A percentile compares a stretch with the other conserved stretches of the same genome.
Evolutionary conservation across 2,113 vertebrate genomes (phyloP).

Genomic region (Campylomormyrus numenius): DNA sequence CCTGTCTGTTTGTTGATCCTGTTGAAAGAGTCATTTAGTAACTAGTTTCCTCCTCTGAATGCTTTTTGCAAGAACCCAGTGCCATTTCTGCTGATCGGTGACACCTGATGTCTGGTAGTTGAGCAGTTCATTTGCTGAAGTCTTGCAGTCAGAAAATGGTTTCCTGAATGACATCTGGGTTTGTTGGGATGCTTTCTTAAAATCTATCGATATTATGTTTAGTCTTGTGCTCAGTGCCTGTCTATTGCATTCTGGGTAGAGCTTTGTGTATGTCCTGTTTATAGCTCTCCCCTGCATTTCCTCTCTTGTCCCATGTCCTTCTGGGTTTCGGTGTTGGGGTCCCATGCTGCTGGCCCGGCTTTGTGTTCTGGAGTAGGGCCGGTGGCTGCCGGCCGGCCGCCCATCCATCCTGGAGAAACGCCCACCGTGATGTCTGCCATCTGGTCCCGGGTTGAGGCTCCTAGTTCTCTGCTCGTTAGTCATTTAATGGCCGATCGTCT

Average conservation of each 20-base stretch:
- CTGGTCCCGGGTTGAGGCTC: background rate
- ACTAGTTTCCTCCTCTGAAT: background rate
- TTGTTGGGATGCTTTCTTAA: background rate
- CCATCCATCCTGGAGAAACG: background rate
- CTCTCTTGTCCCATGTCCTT: background rate
- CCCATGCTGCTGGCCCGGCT: background rate
- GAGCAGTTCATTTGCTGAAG: background rate
- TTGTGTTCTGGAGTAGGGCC: background rate
- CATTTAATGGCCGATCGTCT: background rate
- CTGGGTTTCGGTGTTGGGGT: background rate
- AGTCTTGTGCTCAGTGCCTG: background rate
- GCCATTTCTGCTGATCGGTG: background rate
- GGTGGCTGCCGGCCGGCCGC: background rate
- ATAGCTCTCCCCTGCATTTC: background rate
- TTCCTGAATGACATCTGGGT: background rate
- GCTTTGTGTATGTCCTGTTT: background rate
- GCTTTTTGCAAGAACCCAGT: background rate
- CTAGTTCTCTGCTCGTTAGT: background rate
- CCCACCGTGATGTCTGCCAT: constrained; percentile 4
- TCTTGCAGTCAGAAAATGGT: background rate
- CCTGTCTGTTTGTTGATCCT: background rate
- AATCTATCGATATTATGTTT: background rate
- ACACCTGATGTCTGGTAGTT: background rate
- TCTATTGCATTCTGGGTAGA: constrained; percentile 4
- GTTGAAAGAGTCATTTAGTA: background rate